phyloP scores from a whole-genome alignment of 2,888 invertebrate genomes.

The Monoplex corrugatus region DNA sequence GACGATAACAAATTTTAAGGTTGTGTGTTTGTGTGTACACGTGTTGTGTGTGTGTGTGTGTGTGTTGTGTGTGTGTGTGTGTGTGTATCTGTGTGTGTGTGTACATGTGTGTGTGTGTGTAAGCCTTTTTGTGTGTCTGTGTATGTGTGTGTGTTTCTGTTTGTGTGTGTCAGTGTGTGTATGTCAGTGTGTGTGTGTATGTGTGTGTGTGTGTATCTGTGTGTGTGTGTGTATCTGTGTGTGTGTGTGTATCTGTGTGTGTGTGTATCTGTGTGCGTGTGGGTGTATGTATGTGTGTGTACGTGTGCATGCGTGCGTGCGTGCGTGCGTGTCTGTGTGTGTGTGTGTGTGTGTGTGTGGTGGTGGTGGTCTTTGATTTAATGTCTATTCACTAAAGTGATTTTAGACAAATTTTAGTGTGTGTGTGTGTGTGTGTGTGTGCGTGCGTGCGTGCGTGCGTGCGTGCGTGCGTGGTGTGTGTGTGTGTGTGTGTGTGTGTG shows the following conservation, averaged over 20 bases:
- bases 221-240: background rate
- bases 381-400: no score
- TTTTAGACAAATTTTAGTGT: no score
- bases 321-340: background rate
- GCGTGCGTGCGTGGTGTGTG: background rate
- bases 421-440: background rate
- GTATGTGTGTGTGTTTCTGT: constrained; percentile 21
- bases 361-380: background rate
- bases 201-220: background rate
- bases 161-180: background rate
- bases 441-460: background rate
- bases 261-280: background rate
- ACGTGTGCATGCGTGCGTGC: background rate
- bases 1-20: no score
- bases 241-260: background rate
- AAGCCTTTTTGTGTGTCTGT: constrained; percentile 23
- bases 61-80: no score
- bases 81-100: background rate
- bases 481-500: background rate
- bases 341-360: background rate
- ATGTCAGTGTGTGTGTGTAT: background rate
- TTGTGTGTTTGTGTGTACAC: no score
- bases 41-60: no score
- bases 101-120: constrained; percentile 12
- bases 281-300: background rate